Percentiles rank a stretch among this genome's conserved stretches.
Evolutionary conservation across 2,888 invertebrate species (phyloP).

Genomic region (Ennomos quercinarius): DNA sequence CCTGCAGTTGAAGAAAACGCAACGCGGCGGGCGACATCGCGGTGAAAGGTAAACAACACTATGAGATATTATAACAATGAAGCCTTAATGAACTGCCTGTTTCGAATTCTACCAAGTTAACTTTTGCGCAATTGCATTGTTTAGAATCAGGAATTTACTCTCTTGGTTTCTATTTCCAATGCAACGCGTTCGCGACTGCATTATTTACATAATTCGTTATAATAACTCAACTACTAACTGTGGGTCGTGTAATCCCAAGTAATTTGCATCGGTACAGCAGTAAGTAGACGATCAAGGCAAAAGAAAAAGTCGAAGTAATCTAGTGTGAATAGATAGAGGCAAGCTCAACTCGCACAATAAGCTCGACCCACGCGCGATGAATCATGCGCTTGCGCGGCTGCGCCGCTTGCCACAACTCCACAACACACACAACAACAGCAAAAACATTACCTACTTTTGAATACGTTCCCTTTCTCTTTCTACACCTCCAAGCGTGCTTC

Average conservation of each 20-base stretch:
- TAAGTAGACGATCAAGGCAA: conserved; percentile 55
- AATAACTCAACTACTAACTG: conserved; percentile 29
- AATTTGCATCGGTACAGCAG: conserved; percentile 32
- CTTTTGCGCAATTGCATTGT: conserved; percentile 59
- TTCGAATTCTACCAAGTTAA: conserved; percentile 57
- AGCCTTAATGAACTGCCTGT: conserved; percentile 71
- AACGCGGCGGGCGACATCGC: conserved; percentile 37
- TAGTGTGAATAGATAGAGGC: conserved; percentile 67
- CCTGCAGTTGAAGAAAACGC: conserved; percentile 45
- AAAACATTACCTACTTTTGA: conserved; percentile 85
- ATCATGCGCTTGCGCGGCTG: conserved; percentile 71
- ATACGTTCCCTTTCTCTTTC: conserved; percentile 85
- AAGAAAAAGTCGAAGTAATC: conserved; percentile 72
- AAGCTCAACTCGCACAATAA: conserved; percentile 70
- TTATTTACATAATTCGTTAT: conserved; percentile 39
- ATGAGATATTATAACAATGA: conserved; percentile 65
- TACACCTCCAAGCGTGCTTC: conserved; percentile 73
- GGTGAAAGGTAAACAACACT: conserved; percentile 69
- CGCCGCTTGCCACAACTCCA: conserved; percentile 67
- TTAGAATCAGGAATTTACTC: conserved; percentile 49
- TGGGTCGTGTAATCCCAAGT: conserved; percentile 32
- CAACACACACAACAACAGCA: conserved; percentile 70
- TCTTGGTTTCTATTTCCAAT: conserved; percentile 47
- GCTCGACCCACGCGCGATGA: conserved; percentile 81
- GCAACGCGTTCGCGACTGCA: conserved; percentile 40